Evolutionary conservation across 2,888 invertebrate genomes (phyloP).

Genomic region (Leptinotarsa juncta): DNA sequence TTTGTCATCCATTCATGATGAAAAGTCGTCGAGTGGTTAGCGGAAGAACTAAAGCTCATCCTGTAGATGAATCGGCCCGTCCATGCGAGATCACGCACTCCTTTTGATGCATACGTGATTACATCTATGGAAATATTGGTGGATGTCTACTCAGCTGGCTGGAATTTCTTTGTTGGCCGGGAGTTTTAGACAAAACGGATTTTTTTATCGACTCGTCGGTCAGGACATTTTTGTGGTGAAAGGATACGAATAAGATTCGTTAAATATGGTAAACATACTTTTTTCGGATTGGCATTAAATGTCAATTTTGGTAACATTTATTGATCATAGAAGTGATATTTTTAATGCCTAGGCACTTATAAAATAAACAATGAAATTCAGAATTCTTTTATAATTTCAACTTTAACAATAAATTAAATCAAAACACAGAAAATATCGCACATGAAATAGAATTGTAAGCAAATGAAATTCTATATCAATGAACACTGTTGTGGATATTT

Average conservation of each 20-base stretch:
- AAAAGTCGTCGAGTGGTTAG: conserved; percentile 31
- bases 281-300: no score
- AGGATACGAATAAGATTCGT: conserved; percentile 12
- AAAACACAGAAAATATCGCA: no score
- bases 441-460: no score
- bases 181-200: conserved; percentile 33
- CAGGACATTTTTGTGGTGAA: conserved; percentile 35
- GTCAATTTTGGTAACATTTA: no score
- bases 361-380: no score
- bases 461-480: no score
- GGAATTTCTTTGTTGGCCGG: conserved; percentile 39
- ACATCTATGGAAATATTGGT: conserved; percentile 50
- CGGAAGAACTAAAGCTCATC: conserved; percentile 55
- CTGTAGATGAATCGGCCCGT: conserved; percentile 58
- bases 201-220: conserved; percentile 27
- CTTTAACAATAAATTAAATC: no score
- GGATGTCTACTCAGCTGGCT: conserved; percentile 38
- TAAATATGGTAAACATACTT: no score
- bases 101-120: conserved; percentile 56
- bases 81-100: conserved; percentile 60
- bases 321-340: no score
- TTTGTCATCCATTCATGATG: conserved; percentile 26
- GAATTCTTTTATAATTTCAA: no score
- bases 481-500: no score
- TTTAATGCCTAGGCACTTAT: no score